Conservation (phyloP, 2,797 vertebrate species). For the Delichon dasypus region DNA sequence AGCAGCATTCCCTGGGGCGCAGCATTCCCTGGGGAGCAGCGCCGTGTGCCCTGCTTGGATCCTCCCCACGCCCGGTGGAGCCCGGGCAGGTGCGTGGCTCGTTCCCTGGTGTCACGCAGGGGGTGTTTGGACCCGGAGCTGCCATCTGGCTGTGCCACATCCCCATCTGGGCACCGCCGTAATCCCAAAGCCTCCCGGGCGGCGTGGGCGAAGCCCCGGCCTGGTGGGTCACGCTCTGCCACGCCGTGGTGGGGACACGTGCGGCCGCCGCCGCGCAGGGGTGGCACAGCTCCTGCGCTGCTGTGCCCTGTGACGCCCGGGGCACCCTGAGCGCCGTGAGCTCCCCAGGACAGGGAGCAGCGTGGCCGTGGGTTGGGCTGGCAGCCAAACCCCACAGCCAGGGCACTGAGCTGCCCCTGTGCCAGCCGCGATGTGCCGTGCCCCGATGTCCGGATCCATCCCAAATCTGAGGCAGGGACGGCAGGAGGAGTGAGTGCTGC, state of each 20-base stretch:
- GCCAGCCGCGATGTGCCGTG: fast-evolving
- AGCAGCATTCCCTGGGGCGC: no score
- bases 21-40: neutral
- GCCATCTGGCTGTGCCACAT: neutral
- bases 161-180: neutral
- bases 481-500: neutral
- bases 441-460: fast-evolving
- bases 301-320: fast-evolving
- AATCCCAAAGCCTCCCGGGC: neutral
- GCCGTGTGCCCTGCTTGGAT: fast-evolving
- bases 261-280: fast-evolving
- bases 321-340: neutral
- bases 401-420: neutral
- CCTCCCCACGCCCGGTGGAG: fast-evolving
- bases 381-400: neutral
- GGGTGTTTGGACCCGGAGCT: neutral
- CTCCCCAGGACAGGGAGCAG: fast-evolving
- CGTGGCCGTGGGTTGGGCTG: fast-evolving
- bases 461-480: fast-evolving
- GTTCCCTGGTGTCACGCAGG: neutral
- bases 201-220: neutral
- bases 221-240: neutral
- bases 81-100: fast-evolving
- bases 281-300: neutral
- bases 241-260: fast-evolving